Percentiles rank a stretch among this genome's conserved stretches.
phyloP scores from a whole-genome alignment of 2,888 invertebrate genomes.

The Uloborus plumipes region DNA sequence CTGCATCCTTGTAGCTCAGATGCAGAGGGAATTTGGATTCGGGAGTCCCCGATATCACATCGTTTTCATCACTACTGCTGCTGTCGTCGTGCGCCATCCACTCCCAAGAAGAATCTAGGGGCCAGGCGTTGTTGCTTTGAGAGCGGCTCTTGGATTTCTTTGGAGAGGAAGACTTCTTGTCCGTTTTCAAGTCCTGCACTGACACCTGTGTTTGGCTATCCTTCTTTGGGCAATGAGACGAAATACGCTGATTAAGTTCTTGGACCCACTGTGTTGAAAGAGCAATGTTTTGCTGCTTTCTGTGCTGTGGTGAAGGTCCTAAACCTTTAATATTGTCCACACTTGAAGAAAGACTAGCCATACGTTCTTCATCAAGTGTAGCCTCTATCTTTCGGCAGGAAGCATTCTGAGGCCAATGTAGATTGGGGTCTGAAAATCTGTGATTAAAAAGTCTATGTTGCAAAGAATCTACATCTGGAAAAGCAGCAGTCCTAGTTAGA shows the following conservation, averaged over 20 bases:
- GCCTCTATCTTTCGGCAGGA: slow-evolving; percentile 32
- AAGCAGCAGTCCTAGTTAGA: background rate
- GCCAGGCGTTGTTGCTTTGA: slow-evolving; percentile 77
- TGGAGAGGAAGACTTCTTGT: slow-evolving; percentile 21
- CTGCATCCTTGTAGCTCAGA: slow-evolving; percentile 28
- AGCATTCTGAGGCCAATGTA: slow-evolving; percentile 61
- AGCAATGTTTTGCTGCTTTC: slow-evolving; percentile 9
- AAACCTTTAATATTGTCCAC: slow-evolving; percentile 65
- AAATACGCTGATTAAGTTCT: slow-evolving; percentile 41
- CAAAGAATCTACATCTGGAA: slow-evolving; percentile 18
- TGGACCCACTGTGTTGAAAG: slow-evolving; percentile 54
- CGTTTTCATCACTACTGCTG: slow-evolving; percentile 28
- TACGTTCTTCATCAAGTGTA: slow-evolving; percentile 50
- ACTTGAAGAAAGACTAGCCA: slow-evolving; percentile 65
- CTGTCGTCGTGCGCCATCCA: slow-evolving; percentile 79
- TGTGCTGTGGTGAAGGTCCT: slow-evolving; percentile 36
- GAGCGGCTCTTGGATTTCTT: slow-evolving; percentile 58
- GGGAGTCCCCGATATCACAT: slow-evolving; percentile 13
- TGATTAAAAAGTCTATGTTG: slow-evolving; percentile 57
- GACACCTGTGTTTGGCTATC: slow-evolving; percentile 57
- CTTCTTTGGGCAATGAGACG: slow-evolving; percentile 34
- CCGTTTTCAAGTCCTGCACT: slow-evolving; percentile 33
- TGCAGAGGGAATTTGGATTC: slow-evolving; percentile 55
- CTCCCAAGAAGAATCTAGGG: slow-evolving; percentile 91
- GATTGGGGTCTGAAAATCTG: slow-evolving; percentile 65